Evolutionary conservation across 1,140 invertebrate species (phyloP).

Genomic region (Tetramorium alpestre): DNA sequence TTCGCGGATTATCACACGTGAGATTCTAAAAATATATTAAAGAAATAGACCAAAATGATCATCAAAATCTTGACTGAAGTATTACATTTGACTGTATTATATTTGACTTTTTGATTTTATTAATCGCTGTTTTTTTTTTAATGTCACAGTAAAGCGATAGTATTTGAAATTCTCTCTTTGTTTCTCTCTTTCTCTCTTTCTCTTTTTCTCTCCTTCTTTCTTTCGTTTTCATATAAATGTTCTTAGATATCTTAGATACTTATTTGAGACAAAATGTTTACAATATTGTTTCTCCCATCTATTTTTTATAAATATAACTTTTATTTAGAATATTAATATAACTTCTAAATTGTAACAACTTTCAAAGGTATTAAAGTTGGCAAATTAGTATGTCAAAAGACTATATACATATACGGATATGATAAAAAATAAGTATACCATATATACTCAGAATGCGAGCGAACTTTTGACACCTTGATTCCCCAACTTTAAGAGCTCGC

Average conservation of each 20-base stretch:
- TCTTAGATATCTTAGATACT: not conserved
- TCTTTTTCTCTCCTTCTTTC: too few species aligned
- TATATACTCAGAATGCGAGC: not conserved
- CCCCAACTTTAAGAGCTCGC: slow-evolving; percentile 29
- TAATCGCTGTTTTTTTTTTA: not conserved
- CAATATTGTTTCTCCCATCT: not conserved
- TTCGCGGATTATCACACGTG: not conserved
- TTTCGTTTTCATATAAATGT: not conserved
- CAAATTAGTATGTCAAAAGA: slow-evolving; percentile 6
- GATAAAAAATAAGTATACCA: not conserved
- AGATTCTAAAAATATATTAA: not conserved
- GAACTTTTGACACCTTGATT: slow-evolving; percentile 35
- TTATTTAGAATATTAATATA: not conserved
- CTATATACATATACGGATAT: not conserved
- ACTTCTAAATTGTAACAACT: slow-evolving; percentile 2
- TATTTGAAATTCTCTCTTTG: not conserved
- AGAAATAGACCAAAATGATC: not conserved
- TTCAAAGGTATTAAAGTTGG: not conserved
- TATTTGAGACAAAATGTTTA: not conserved
- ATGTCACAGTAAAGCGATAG: not conserved
- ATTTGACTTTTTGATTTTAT: not conserved
- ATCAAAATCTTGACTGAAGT: not conserved
- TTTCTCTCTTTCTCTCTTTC: not conserved
- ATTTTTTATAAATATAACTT: slow-evolving; percentile 4
- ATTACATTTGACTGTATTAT: not conserved